These are phyloP conservation scores for Thaumatotibia leucotreta DNA, from an alignment of 1,140 invertebrate species.

Conservation along the genomic window DNA sequence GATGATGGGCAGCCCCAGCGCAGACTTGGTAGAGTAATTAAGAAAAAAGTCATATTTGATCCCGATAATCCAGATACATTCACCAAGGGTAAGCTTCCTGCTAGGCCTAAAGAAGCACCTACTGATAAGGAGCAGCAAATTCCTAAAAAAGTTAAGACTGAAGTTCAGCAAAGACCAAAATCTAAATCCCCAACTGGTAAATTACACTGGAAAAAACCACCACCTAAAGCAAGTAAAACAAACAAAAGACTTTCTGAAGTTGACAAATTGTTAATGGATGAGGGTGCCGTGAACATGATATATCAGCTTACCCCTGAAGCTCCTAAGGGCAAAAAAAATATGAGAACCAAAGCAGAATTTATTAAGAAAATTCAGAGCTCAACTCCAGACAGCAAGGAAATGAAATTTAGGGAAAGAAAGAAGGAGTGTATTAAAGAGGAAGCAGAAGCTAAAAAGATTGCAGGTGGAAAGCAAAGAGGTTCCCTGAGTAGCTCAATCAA, in stretches of 20 bases:
- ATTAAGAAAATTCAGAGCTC: slow-evolving; percentile 78
- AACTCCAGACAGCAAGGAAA: slow-evolving; percentile 70
- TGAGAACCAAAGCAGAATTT: slow-evolving; percentile 72
- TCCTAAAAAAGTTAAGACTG: slow-evolving; percentile 52
- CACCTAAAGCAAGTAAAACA: slow-evolving; percentile 60
- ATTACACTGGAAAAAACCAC: slow-evolving; percentile 66
- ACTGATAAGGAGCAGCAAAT: slow-evolving; percentile 37
- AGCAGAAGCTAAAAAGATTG: slow-evolving; percentile 67
- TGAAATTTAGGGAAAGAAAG: slow-evolving; percentile 73
- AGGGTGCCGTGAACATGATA: slow-evolving; percentile 90
- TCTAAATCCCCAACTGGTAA: slow-evolving; percentile 58
- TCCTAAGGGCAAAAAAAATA: slow-evolving; percentile 69
- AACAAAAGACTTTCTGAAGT: slow-evolving; percentile 83
- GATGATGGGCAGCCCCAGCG: slow-evolving; percentile 51
- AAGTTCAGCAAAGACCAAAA: slow-evolving; percentile 41
- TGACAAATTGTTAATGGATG: slow-evolving; percentile 87
- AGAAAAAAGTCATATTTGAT: slow-evolving; percentile 83
- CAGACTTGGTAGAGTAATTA: slow-evolving; percentile 78
- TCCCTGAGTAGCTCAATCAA: slow-evolving; percentile 64
- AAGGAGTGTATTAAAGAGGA: slow-evolving; percentile 56
- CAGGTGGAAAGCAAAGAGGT: slow-evolving; percentile 52
- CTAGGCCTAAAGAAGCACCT: slow-evolving; percentile 44
- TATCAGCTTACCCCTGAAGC: slow-evolving; percentile 81
- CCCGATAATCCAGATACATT: slow-evolving; percentile 80
- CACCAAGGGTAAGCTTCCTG: slow-evolving; percentile 50